Base-by-base conservation (phyloP, 2,888 invertebrate species). In the Onthophagus sagittarius region DNA sequence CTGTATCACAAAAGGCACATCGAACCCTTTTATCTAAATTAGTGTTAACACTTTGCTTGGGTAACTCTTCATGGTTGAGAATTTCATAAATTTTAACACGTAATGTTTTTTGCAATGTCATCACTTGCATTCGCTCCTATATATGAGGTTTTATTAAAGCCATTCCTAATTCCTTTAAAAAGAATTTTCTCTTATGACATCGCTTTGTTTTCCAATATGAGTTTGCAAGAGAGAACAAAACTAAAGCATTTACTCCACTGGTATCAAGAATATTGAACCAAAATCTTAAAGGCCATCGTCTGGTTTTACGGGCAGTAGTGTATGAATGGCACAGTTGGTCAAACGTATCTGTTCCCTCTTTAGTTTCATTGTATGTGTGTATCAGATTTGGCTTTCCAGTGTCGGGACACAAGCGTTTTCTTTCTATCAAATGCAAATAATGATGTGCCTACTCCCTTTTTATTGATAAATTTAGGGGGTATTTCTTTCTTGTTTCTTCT, bases 401-500 rank as follows among this genome's bases (percentile, higher is more conserved):
- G 65, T 69, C 64, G 13, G 15, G 69, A 72, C 67, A 69, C 72
- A 32, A 72, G 62, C 32, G 72, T 69, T 62, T 72, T 72, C 15
- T 70, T 75, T 71, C 65, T 70, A 63, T 75, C 73, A 71, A 75
- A 73, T 62, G 73, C 75, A 73, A 73, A 73, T 53, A 71, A 33
- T 31, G 70, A 74, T 70, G 62, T 73, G 14, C 62, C 67, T 33
- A 65, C 72, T 70, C 71, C 72, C 62, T 74, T 70, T 74, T 71
- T 71, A 13, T 53, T 69, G 53, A 73, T 11, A 64, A 75, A 73
- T 15, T 69, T 69, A 53, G 73, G 53, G 33, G 72, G 72, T 69
- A 71, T 72, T 71, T 70, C 67, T 71, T 62, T 72, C 71, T 72
- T 74, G 23, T 72, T 70, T 78, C 77, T 77, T 71, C 76, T 69